Conservation (phyloP, 2,888 invertebrate genomes). For the Philereme transversata region DNA sequence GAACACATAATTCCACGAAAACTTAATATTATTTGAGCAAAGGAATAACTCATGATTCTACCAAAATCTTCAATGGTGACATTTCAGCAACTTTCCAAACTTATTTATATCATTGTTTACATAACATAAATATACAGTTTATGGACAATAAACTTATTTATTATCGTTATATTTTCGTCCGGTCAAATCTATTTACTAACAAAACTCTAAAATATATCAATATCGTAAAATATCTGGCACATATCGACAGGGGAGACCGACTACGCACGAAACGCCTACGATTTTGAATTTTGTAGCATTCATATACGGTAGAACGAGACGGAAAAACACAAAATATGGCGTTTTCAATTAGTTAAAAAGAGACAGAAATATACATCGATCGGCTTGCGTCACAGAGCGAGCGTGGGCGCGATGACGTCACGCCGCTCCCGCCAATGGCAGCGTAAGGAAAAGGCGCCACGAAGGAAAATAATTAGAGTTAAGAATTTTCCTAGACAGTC, state of each 20-base stretch:
- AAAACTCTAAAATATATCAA: conserved; percentile 60
- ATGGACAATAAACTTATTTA: conserved; percentile 31
- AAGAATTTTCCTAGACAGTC: conserved; percentile 36
- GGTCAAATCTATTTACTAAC: conserved; percentile 63
- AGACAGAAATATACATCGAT: conserved; percentile 67
- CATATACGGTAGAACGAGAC: conserved; percentile 66
- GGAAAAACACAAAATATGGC: conserved; percentile 25
- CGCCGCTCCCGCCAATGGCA: conserved; percentile 65
- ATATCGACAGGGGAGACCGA: conserved; percentile 44
- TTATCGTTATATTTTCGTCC: conserved; percentile 32
- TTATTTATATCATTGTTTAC: conserved; percentile 26
- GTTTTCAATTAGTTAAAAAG: conserved; percentile 40
- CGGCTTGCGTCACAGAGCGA: conserved; percentile 77
- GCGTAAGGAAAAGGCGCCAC: conserved; percentile 72
- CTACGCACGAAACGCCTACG: conserved; percentile 79
- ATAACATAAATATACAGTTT: conserved; percentile 21
- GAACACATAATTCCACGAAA: too few species aligned
- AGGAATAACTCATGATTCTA: too few species aligned
- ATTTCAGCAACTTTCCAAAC: conserved; percentile 9
- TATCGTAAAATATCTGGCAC: conserved; percentile 50
- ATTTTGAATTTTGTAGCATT: conserved; percentile 70
- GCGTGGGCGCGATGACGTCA: conserved; percentile 83
- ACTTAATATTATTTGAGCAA: too few species aligned
- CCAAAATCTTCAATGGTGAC: conserved; percentile 13
- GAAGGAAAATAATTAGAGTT: conserved; percentile 57